phyloP scores from a whole-genome alignment of 2,113 vertebrate species.

The Polyodon spathula region DNA sequence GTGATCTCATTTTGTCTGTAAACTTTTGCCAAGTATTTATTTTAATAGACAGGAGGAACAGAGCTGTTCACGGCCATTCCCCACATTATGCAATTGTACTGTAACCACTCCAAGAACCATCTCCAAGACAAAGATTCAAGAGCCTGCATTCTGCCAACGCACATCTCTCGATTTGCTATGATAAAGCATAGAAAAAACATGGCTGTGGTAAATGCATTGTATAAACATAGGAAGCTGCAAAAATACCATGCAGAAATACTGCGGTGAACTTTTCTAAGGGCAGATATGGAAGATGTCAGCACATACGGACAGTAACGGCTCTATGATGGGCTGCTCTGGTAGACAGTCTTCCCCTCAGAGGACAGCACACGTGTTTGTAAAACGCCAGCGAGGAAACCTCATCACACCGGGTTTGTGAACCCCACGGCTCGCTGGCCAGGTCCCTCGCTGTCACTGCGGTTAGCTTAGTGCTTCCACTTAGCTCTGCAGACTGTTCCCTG shows the following conservation, averaged over 20 bases:
- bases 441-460: slow-evolving; percentile 44
- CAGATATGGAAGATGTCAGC: too few species aligned
- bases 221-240: too few species aligned
- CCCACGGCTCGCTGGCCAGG: slow-evolving; percentile 24
- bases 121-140: too few species aligned
- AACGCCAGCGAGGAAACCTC: background rate
- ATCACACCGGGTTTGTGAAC: slow-evolving; percentile 20
- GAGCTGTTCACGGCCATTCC: slow-evolving; percentile 28
- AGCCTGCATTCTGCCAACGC: too few species aligned
- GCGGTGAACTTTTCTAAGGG: too few species aligned
- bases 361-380: background rate
- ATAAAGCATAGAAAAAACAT: too few species aligned
- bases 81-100: slow-evolving; percentile 43
- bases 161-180: too few species aligned
- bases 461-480: slow-evolving; percentile 48
- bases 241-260: too few species aligned
- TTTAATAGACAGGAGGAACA: slow-evolving; percentile 24
- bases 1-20: slow-evolving; percentile 41
- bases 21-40: slow-evolving; percentile 39
- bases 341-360: too few species aligned
- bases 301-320: too few species aligned
- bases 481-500: slow-evolving; percentile 50
- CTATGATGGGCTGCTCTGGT: too few species aligned
- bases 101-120: slow-evolving; percentile 31
- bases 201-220: too few species aligned